Base-by-base conservation (phyloP, 2,888 invertebrate species). In the Crepidodera aurea region DNA sequence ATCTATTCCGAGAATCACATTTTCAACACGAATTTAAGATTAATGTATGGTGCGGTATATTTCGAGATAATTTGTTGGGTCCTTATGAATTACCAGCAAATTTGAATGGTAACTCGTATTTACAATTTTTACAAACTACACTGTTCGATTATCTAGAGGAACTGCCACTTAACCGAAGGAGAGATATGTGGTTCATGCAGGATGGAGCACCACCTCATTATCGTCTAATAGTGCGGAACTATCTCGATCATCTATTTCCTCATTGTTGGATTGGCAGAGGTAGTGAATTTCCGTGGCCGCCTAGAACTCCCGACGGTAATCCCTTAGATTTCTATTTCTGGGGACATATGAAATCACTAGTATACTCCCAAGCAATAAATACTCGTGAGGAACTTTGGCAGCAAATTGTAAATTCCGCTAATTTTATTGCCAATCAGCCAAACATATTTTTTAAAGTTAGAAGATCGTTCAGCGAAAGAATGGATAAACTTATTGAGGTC, bases 181-280 rank as follows among this genome's bases (percentile, higher is more conserved):
- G n/a, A n/a, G n/a, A 25, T 12, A 53, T 53, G 25, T 13, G 53
- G 39, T 39, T 22, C 7, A 34, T 39, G 39, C 53, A 53, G 1
- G 53, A 53, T n/a, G 39, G 53, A 22, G 25, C 53, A 25, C 39
- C 13, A 40, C 25, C 25, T 3, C 46, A 56, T 56, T 46, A 46
- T 34, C n/a, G 29, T 46, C 10, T 56, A 34, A 18, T 4, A 56
- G 56, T 22, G 5, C 34, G 34, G 27, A 6, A 56, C 2, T 46
- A 56, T 16, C 29, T 56, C 1, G 18, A 56, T 10, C 1, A 56
- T 8, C 46, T 37, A 34, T 56, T 46, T 34, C 34, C 34, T 25
- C 46, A 46, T 34, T 13, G 34, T 2, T 19, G n/a, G 13, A 56
- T 56, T 56, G 56, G 56, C 18, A 12, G 46, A 15, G 34, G 34